Evolutionary conservation across 2,888 invertebrate species (phyloP), one percentile per base, ranked within the genome.

Genomic region (Erpobdella octoculata): DNA sequence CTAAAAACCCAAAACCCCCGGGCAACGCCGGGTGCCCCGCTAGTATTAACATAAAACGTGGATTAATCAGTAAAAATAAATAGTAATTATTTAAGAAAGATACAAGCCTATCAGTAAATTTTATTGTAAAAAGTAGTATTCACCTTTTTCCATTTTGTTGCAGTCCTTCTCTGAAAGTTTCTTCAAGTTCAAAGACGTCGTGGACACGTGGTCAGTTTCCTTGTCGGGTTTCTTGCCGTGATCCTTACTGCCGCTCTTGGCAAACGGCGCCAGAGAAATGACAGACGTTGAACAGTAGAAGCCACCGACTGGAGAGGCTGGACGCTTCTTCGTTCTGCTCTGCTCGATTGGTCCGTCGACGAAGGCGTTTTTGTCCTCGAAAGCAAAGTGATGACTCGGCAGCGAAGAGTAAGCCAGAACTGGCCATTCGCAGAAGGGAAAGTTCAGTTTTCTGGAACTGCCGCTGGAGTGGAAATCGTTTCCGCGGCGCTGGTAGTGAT

Each of bases 361-460:
- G n/a, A 62, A 31, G 25, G 35, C n/a, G 25, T n/a, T n/a, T n/a
- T n/a, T 48, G 28, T 8, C 37, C 31, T 53, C 36, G 58, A 67
- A 28, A 53, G 38, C 31, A 62, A 67, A 71, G 38, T 37, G 70
- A 25, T 25, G 70, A 37, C 28, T 31, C 8, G 58, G 37, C 58
- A 35, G 71, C 9, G 67, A 53, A 15, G 69, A 35, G 67, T 71
- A 67, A 25, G 71, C 67, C 59, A 71, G 48, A 18, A 71, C 59
- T 15, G 71, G 67, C 71, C 71, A 71, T 18, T 71, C 71, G 41
- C 71, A 71, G 33, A 71, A 71, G 0, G 71, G 71, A 66, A 71
- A 71, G 59, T 71, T 71, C 33, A 71, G 53, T 36, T 53, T 71
- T 4, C 41, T 66, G 9, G 71, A 28, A 28, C 21, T 28, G 53